Evolutionary conservation across 2,113 vertebrate genomes (phyloP), one percentile per base, ranked within the genome.

Genomic region (Morone chrysops): DNA sequence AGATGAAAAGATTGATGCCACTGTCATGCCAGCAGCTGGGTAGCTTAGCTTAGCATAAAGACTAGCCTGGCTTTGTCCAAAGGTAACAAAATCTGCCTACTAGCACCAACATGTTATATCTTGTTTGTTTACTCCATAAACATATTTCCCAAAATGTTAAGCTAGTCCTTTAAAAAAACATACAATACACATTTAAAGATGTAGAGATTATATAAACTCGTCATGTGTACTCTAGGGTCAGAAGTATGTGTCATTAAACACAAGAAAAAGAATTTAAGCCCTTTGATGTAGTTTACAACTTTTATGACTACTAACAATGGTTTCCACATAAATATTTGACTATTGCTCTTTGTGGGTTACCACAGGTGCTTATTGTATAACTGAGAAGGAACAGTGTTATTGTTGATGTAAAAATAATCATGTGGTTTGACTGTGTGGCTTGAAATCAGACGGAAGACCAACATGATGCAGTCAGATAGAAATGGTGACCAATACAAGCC

Each of bases 1-100:
- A 25, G 5, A 50, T 48, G 6, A 3, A 6, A 56, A 31, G 1
- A 69, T 18, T 20, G 38, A 38, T 22, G 8, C 12, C 36, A 11
- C 12, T 51, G 45, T 61, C 53, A 48, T 63, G 20, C 25, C 10
- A 25, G 22, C 48, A 36, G 20, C 25, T 5, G 14, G 43, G 67
- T 61, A 60, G 45, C 43, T 12, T 69, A 45, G 57, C 40, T 56
- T 75, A 68, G 47, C 70, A 47, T 45, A 47, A 70, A 47, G 12
- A 13, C 18, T 70, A 53, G 67, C 47, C 48, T 20, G 17, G 5
- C 9, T 22, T 20, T 20, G 48, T 69, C 48, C 2, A 18, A 47
- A 18, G 45, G 22, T 9, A 14, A 53, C 31, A 18, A 50, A 50
- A 71, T 56, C 20, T 4, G 0, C 7, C 38, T 5, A 14, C 31